Conservation (phyloP, 35 echinoderm and acorn worm species). For the Apostichopus californicus region DNA sequence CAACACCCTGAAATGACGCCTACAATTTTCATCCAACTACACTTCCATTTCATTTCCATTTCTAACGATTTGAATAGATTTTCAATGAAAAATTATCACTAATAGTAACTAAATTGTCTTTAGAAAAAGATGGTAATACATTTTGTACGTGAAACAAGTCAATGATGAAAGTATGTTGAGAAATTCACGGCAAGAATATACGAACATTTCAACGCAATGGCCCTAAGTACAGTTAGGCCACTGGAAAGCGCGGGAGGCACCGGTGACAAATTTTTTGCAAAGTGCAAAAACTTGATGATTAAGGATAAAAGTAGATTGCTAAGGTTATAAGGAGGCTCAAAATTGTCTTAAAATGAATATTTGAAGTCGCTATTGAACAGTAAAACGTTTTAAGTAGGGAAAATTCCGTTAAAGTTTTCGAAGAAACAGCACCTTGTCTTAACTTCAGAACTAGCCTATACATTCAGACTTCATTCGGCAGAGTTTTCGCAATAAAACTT, state of each 20-base stretch:
- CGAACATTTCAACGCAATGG: constrained; percentile 54
- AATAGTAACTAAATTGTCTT: constrained; percentile 41
- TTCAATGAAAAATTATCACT: constrained; percentile 37
- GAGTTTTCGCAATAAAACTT: constrained; percentile 23
- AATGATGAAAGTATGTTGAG: constrained; percentile 53
- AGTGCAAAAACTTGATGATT: background rate
- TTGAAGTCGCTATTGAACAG: background rate
- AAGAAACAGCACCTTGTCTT: background rate
- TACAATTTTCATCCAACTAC: constrained; percentile 56
- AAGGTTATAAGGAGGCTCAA: background rate
- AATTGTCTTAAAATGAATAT: background rate
- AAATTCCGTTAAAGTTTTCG: background rate
- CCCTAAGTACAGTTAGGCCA: constrained; percentile 53
- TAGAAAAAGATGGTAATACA: constrained; percentile 42
- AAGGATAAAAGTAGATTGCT: background rate
- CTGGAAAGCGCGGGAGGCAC: constrained; percentile 21
- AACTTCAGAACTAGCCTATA: background rate
- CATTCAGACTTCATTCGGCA: background rate
- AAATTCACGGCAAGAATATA: constrained; percentile 57
- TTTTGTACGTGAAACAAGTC: constrained; percentile 52
- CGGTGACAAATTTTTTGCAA: background rate
- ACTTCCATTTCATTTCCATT: constrained; percentile 43
- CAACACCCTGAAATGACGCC: constrained; percentile 58
- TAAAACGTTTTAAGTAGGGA: background rate
- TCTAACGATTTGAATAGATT: constrained; percentile 43